Base-by-base conservation (phyloP, 2,888 invertebrate genomes). In the Deilephila elpenor region DNA sequence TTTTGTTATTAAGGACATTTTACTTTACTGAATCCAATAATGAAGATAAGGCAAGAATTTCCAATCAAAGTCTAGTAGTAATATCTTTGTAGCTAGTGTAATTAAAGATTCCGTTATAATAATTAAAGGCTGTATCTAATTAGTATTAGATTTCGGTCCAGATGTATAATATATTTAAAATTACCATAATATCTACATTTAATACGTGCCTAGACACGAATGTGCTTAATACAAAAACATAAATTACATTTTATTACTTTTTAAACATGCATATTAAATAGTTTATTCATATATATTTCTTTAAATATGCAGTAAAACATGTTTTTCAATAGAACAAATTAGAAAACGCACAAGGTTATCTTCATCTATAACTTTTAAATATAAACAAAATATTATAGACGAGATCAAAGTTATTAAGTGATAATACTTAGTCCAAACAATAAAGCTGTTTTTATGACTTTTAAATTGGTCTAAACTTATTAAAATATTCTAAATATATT, bases 331-430 rank as follows among this genome's bases (percentile, higher is more conserved):
- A 67, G 6, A 67, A 25, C 20, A 29, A 51, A 25, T 44, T 44
- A 51, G 44, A 67, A 67, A 51, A 51, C 25, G 5, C 44, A 25
- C 25, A 51, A 67, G 25, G 5, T 17, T 25, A 25, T 51, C 37
- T 64, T 20, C 34, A 14, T 44, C 29, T 67, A 20, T 51, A 17
- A 25, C n/a, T 51, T 51, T 44, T 51, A 5, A 67, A 44, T n/a
- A 67, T 11, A 51, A 51, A 17, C 51, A 51, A 29, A 25, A 67
- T 17, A 51, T 51, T 51, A 37, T 25, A 67, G 67, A 51, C 51
- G 64, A 64, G n/a, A 67, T 25, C 67, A 67, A 67, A 51, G 67
- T 51, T 51, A 25, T 51, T 17, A 25, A 17, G 51, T 62, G 62
- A 62, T 14, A 62, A 53, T 51, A 60, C 29, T 34, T 7, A 53